These are phyloP conservation scores for Plutomurus gul DNA, from an alignment of 1,140 invertebrate species.

Conservation along the genomic window DNA sequence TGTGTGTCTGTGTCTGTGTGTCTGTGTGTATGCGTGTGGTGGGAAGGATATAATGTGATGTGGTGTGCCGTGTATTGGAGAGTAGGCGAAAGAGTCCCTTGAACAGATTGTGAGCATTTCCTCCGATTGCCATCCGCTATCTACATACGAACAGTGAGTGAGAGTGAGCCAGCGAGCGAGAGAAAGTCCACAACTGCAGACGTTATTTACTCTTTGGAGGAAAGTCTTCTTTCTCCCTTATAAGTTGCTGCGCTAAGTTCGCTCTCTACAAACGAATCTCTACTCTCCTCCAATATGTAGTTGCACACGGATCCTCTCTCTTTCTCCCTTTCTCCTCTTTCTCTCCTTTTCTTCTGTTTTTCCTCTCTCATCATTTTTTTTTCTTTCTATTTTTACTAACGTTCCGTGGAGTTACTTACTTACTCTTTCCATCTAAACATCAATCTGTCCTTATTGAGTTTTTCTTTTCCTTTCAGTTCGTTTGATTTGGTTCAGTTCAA, in stretches of 20 bases:
- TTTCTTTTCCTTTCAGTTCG: not conserved
- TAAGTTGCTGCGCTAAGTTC: not conserved
- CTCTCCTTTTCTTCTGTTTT: not conserved
- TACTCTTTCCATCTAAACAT: too few species aligned
- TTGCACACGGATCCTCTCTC: not conserved
- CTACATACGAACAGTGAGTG: not conserved
- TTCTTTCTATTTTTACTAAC: too few species aligned
- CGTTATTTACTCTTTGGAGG: not conserved
- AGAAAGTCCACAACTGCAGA: not conserved
- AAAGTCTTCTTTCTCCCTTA: not conserved
- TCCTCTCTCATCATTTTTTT: not conserved
- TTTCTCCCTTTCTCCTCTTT: not conserved
- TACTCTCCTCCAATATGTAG: not conserved
- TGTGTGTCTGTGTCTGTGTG: too few species aligned
- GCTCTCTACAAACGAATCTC: not conserved
- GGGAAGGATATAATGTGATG: too few species aligned
- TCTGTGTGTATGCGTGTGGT: not conserved
- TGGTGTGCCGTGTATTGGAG: not conserved
- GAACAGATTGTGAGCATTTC: slow-evolving; percentile 5
- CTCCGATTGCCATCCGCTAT: not conserved
- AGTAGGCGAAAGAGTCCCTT: not conserved
- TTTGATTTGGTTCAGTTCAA: too few species aligned
- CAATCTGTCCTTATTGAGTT: too few species aligned
- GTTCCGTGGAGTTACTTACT: too few species aligned
- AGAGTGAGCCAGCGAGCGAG: not conserved